Base-by-base conservation (phyloP, 2,113 vertebrate species). In the Ranitomeya imitator region DNA sequence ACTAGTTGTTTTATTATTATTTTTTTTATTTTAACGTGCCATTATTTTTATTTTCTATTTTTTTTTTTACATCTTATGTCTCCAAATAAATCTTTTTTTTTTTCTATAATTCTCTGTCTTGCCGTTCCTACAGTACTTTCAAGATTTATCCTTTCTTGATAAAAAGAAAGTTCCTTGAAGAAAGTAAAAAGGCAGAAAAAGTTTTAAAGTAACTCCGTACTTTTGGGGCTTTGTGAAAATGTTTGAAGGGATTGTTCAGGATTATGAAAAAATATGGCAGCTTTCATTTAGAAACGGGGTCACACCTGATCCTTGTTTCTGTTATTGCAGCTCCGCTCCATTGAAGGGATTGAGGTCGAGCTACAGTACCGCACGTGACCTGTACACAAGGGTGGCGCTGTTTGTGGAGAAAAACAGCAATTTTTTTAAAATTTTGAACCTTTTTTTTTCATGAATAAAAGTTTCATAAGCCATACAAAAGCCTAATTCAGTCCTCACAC, bases 101-200 rank as follows among this genome's bases (percentile, higher is more conserved):
- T 31, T 31, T 31, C 2, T 31, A 31, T 31, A 31, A 19, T 83
- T 73, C 51, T 85, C n/a, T 60, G 10, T 23, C 69, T 31, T 55
- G 23, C 69, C 11, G 37, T 74, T 85, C 67, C 74, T 85, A 52
- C 37, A 52, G 4, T 37, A 61, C 55, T 80, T 80, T 80, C 19
- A 74, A 74, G 83, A 74, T 85, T 85, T 85, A 73, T 57, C 54
- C 69, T 74, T 54, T 85, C 67, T 73, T 26, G 52, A 74, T 84
- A 71, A 84, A 84, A 71, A 67, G 83, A 37, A 59, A 85, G 23
- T 85, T 85, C 21, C 69, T 69, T 85, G 37, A 45, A 14, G 65
- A 63, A 83, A 67, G 37, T 63, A 74, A 55, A 31, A 51, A 55
- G 80, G 19, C 31, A 26, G 21, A 31, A 51, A 71, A 69, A 84